Percentiles rank a stretch among this genome's conserved stretches.
Evolutionary conservation across 2,797 vertebrate genomes (phyloP).

Genomic region (Enteromius afrohamiltoni): DNA sequence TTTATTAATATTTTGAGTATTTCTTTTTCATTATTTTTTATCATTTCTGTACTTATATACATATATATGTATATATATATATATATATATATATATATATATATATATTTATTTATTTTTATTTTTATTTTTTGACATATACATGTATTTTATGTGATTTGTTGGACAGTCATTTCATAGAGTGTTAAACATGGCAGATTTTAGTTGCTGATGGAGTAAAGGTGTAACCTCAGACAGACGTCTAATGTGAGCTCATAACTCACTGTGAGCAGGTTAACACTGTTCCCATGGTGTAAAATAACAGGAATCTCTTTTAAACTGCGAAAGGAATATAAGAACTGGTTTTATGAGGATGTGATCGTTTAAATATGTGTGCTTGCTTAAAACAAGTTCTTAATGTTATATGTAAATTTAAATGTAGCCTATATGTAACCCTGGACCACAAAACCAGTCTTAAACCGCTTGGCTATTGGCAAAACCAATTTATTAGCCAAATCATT

Average conservation of each 20-base stretch:
- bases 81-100: too few relatives aligned
- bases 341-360: neutral
- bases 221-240: conserved; percentile 45
- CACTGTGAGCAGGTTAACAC: conserved; percentile 6
- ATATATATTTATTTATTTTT: neutral
- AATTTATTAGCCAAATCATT: too few relatives aligned
- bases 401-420: too few relatives aligned
- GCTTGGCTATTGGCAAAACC: too few relatives aligned
- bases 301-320: conserved; percentile 19
- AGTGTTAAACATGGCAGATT: conserved; percentile 7
- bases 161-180: neutral
- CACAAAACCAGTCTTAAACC: too few relatives aligned
- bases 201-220: conserved; percentile 24
- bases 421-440: too few relatives aligned
- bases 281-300: conserved; percentile 36
- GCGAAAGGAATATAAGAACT: neutral
- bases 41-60: too few relatives aligned
- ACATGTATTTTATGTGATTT: neutral
- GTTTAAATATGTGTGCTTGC: neutral
- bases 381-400: neutral
- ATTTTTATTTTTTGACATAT: neutral
- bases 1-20: neutral
- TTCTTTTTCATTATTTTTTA: neutral
- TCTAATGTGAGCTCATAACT: conserved; percentile 37
- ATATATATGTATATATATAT: neutral